Base-by-base conservation (phyloP, 2,888 invertebrate genomes). In the Dryobota labecula region DNA sequence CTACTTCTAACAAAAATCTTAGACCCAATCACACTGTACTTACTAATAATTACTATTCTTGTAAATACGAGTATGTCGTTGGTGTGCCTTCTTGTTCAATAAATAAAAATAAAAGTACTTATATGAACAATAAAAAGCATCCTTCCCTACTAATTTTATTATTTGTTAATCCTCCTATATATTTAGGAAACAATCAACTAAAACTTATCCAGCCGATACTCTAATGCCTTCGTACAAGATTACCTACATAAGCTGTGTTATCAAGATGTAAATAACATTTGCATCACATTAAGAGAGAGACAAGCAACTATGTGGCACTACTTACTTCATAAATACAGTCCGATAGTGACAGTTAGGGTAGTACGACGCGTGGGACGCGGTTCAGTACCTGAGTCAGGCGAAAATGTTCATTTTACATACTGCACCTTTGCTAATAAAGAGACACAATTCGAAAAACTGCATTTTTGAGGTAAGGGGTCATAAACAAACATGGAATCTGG, bases 331-430 rank as follows among this genome's bases (percentile, higher is more conserved):
- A 81, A 85, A 85, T 66, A 78, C 49, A n/a, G 49, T 5, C 15
- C 36, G 73, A 79, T 77, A 79, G 71, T 62, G 74, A 85, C 72
- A 72, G 84, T 76, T 77, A 82, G 69, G 74, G 73, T 78, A 54
- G 67, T 18, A 2, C 54, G 47, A 15, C 20, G 85, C 79, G 84
- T 84, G 79, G 84, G 84, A 64, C 45, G 84, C 38, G 4, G 79
- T 81, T 73, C 79, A 72, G 64, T 76, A 74, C 83, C 81, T 61
- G 74, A 79, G n/a, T 79, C 79, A 68, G 65, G 58, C 58, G 20
- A 74, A 80, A 78, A 72, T 71, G 56, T 30, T 53, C 33, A 45
- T 49, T 78, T 62, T 63, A 64, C 66, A 70, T 56, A 57, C 45
- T 64, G 36, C 20, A 53, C 15, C 45, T 69, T 69, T 30, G 58